Percentiles rank a stretch among this genome's conserved stretches.
phyloP scores from a whole-genome alignment of 2,888 invertebrate genomes.

The Eristalis arbustorum region DNA sequence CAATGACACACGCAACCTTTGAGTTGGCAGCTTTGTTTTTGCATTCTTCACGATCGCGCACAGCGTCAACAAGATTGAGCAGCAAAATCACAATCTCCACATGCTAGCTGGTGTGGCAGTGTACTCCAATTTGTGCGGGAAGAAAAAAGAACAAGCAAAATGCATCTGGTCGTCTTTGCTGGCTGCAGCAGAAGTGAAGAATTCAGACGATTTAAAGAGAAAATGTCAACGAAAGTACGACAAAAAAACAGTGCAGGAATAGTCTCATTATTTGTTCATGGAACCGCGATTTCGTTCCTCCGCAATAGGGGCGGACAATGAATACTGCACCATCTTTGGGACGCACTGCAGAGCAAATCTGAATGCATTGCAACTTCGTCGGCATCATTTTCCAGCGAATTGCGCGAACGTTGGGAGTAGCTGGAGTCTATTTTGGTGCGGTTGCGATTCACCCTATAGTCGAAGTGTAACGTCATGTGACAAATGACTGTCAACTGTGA shows the following conservation, averaged over 20 bases:
- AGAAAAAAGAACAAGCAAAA: neutral
- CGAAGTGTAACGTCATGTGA: neutral
- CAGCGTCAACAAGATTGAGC: neutral
- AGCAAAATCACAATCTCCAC: neutral
- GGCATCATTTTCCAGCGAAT: neutral
- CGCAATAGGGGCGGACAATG: no score
- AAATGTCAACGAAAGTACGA: neutral
- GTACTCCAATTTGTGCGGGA: no score
- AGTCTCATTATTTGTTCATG: neutral
- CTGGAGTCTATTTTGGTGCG: neutral
- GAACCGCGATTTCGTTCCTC: no score
- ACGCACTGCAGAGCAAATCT: neutral
- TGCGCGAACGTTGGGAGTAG: neutral
- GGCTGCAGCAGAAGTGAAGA: no score
- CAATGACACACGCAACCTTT: slow-evolving; percentile 28
- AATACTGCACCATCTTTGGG: no score
- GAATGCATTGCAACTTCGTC: neutral
- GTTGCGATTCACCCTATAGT: neutral
- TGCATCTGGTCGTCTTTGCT: neutral
- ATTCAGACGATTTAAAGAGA: neutral
- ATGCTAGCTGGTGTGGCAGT: no score
- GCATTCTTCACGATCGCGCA: neutral
- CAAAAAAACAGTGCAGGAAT: neutral
- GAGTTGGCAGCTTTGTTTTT: neutral
- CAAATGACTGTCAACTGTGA: neutral